Evolutionary conservation across 1,140 invertebrate genomes (phyloP), one percentile per base, ranked within the genome.

Genomic region (Notospermus geniculatus): DNA sequence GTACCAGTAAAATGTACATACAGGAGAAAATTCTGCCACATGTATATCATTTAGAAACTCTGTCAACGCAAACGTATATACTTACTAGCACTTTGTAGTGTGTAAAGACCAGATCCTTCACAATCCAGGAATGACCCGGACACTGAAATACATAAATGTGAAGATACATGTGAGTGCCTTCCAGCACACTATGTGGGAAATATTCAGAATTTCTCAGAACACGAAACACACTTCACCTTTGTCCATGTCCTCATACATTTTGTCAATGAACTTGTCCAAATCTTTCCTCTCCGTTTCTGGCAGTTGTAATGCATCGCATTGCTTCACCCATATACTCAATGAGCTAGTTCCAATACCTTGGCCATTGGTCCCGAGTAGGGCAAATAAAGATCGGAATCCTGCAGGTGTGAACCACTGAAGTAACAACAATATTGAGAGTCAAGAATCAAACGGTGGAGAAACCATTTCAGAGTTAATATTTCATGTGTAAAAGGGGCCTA

Each of bases 281-380:
- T 87, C 80, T 52, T 86, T 80, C 67, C 86, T 86, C 70, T 92
- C 87, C 17, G 87, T 84, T 25, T 86, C 81, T 22, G 86, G 77
- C 65, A 94, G 74, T 0, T 86, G 79, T 30, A 92, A 75, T 9
- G 86, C 84, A 29, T 87, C 85, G 54, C 90, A 87, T 66, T 89
- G 90, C 67, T 88, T 88, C 0, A 90, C 89, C 93, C 93, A 97
- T 60, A 87, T 84, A 63, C 90, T 88, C 46, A 96, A 87, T 0
- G 92, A 86, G 82, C 91, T 79, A 4, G 92, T 93, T 2, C 92
- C 94, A 66, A 97, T 89, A 58, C 94, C 95, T 83, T 97, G 95
- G 0, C 91, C 91, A 83, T 98, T 97, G 29, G 90, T 93, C 19
- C 92, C 93, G 67, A 97, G 85, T 32, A 97, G 81, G 30, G 92